Evolutionary conservation across 1,140 invertebrate species (phyloP), one percentile per base, ranked within the genome.

Genomic region (Heliconius hewitsoni): DNA sequence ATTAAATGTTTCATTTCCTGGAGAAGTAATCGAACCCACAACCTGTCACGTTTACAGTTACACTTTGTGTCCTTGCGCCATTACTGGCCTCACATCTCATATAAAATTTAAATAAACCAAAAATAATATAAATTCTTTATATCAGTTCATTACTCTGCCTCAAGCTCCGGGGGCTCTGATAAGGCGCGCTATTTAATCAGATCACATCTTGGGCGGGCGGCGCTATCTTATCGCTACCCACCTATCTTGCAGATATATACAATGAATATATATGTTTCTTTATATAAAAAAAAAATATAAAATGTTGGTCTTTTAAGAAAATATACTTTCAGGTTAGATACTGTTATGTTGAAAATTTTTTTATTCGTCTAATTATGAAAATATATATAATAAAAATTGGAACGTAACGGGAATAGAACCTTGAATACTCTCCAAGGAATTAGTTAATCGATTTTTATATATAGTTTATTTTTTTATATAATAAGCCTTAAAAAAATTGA

Each of bases 111-210:
- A 23, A 57, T 57, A 57, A 46, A 46, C 9, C 18, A 55, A 19
- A 18, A 55, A 57, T 57, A 57, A 66, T 66, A 66, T 30, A 66
- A 18, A 30, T 30, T 30, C 11, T 76, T 60, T 83, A 60, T 74
- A 46, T 73, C 0, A 42, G 19, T 72, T 77, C 71, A 81, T 55
- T 87, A 85, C 78, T 87, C 89, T 91, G 78, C 74, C 57, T 71
- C 78, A 85, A 90, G 87, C 84, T 82, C 82, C 82, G 57, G 78
- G 82, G 79, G 83, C 81, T 79, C 82, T 87, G 90, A 91, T 92
- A 91, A 89, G 76, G 86, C 84, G 81, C 80, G 88, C 90, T 91
- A 87, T 92, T 91, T 91, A 90, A 92, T 92, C 91, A 92, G 85
- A 79, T 50, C 72, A n/a, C 73, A 79, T 79, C 90, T 79, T 37